These are phyloP conservation scores for Maniola jurtina DNA, from an alignment of 1,140 invertebrate species.

Conservation along the genomic window DNA sequence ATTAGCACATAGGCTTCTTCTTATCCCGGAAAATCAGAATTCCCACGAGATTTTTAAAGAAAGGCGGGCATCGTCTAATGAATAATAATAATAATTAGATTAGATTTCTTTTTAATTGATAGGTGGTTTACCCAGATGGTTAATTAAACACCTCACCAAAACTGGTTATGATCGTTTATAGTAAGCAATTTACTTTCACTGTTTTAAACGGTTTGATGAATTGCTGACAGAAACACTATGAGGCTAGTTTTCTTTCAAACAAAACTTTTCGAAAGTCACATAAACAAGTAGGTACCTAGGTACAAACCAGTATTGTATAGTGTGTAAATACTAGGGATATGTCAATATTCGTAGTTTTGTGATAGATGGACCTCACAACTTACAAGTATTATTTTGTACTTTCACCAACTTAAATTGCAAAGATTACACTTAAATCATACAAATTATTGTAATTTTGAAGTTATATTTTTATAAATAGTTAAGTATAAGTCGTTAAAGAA, in stretches of 20 bases:
- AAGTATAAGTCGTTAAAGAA: background rate
- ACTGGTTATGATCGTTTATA: background rate
- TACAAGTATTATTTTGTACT: background rate
- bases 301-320: background rate
- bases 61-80: too few relatives aligned
- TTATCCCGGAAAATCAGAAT: too few relatives aligned
- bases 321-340: background rate
- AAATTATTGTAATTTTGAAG: too few relatives aligned
- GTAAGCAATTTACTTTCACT: background rate
- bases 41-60: too few relatives aligned
- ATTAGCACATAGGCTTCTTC: too few relatives aligned
- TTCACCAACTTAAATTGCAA: background rate
- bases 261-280: background rate
- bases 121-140: background rate
- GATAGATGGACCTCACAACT: background rate
- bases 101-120: too few relatives aligned
- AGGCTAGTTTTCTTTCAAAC: slow-evolving; percentile 1
- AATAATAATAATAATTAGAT: too few relatives aligned
- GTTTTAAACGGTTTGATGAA: background rate
- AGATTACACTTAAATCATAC: too few relatives aligned
- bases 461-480: background rate
- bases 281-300: background rate
- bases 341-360: background rate
- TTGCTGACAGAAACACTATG: background rate
- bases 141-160: background rate